Base-by-base conservation (phyloP, 2,113 vertebrate genomes). In the Nycticryphes semicollaris region DNA sequence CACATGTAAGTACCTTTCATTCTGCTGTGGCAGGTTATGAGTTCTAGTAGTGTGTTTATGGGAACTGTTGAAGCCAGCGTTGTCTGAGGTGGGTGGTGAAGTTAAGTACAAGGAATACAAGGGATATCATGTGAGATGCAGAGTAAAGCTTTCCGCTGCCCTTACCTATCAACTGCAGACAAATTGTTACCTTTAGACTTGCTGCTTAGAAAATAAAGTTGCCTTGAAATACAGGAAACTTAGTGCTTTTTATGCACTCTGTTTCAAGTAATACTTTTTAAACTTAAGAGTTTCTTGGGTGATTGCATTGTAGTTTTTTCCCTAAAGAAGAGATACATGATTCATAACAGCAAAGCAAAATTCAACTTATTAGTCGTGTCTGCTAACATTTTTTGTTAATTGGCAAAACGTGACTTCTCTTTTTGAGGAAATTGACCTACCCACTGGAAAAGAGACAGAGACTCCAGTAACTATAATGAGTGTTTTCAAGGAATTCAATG, bases 401-500 rank as follows among this genome's bases (percentile, higher is more conserved):
- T 82, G 78, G 15, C 89, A n/a, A 84, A 93, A 87, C 30, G 13
- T 68, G 31, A 33, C 47, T 96, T 87, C 24, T 97, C 33, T 90
- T 59, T 95, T 75, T 97, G 92, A 99, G 99, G 99, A 98, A 98
- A 94, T 98, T 0, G 97, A 99, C 79, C 78, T 98, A 27, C 98
- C 98, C 79, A 98, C 97, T 25, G 99, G 98, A 8, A 97, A 98
- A 95, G 98, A 98, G 93, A 98, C 81, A 0, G 97, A 98, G 77
- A 97, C 83, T 91, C 97, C 98, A 2, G 98, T 99, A 35, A 98
- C 97, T 64, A 98, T 99, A 97, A 99, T 99, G 98, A 99, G 99
- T 39, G 98, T 99, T 90, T 99, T 99, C 97, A 98, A 99, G 91
- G 99, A 99, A 97, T 99, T 99, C 95, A 99, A 97, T 82, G 98